phyloP scores from a whole-genome alignment of 2,888 invertebrate genomes.

The Unio delphinus region DNA sequence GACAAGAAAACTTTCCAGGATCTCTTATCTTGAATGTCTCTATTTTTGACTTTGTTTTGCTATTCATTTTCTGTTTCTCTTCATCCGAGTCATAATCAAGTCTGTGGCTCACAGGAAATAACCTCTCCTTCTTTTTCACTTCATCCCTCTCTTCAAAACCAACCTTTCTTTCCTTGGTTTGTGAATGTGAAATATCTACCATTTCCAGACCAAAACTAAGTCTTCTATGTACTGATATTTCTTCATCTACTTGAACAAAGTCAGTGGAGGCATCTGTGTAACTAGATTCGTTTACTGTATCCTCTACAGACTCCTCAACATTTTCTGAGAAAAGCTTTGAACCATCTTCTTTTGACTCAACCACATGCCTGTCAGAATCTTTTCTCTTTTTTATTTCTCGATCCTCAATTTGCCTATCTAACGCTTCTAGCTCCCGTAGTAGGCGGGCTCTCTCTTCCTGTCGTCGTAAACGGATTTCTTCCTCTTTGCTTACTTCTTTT shows the following conservation, averaged over 20 bases:
- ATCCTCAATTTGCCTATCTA: slow-evolving; percentile 4
- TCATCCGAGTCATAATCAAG: slow-evolving; percentile 9
- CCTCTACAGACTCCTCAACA: too few relatives aligned
- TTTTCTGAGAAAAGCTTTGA: too few relatives aligned
- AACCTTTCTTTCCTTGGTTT: not conserved
- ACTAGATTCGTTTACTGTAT: too few relatives aligned
- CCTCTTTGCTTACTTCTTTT: slow-evolving; percentile 1
- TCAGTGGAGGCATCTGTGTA: not conserved
- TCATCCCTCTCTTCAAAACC: not conserved
- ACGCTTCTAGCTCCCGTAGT: slow-evolving; percentile 1
- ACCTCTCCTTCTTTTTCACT: slow-evolving; percentile 1
- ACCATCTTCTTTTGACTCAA: too few relatives aligned
- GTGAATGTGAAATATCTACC: not conserved
- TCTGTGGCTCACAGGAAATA: slow-evolving; percentile 2
- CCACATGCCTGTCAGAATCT: too few relatives aligned
- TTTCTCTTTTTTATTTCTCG: slow-evolving; percentile 2
- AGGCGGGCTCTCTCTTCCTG: not conserved
- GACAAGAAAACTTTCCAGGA: slow-evolving; percentile 7
- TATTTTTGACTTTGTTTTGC: slow-evolving; percentile 5
- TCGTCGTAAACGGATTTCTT: not conserved
- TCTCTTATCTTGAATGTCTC: slow-evolving; percentile 3
- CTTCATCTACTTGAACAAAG: not conserved
- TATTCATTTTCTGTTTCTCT: slow-evolving; percentile 1
- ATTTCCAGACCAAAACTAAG: slow-evolving; percentile 1
- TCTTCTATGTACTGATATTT: slow-evolving; percentile 7